Evolutionary conservation across 2,797 vertebrate genomes (phyloP), one percentile per base, ranked within the genome.

Genomic region (Luscinia luscinia): DNA sequence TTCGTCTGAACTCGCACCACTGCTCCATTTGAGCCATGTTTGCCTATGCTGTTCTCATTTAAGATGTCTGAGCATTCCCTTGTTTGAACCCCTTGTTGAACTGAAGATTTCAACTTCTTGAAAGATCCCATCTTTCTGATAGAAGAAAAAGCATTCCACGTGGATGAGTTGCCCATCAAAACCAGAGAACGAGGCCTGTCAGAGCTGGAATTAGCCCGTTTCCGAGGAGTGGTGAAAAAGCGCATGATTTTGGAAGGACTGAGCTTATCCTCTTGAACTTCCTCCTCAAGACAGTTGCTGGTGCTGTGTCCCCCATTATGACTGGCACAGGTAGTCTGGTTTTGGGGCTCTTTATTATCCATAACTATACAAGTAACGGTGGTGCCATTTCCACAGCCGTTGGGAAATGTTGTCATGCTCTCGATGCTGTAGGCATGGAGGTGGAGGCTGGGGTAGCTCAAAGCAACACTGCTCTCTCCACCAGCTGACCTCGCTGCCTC

Each of bases 111-210:
- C 26, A 99, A 79, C 92, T 99, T 99, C 96, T 99, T 99, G 92
- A 99, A 99, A 62, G 99, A 99, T n/a, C 99, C 98, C 98, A 99
- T 98, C 90, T 99, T 99, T 54, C 97, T 98, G 43, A 99, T 97
- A 66, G 98, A 98, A 63, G 99, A 97, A 48, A 99, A 97, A 27
- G 98, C 98, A 19, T 98, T 97, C 99, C 98, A 99, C 0, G 98
- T 97, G 74, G 99, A 98, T 0, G 98, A 96, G 78, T 51, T 96
- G 45, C 98, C 95, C 58, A 97, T 96, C 88, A 97, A 95, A 86
- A 98, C 96, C 64, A 97, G 69, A 4, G 98, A 98, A 66, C 92
- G 95, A 38, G 98, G 97, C 90, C 98, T 87, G 36, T 99, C 98
- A 0, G 97, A 84, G 51, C 91, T 95, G 30, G 95, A 83, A 46